Conservation (phyloP, 2,113 vertebrate genomes). For the Galbula dea region DNA sequence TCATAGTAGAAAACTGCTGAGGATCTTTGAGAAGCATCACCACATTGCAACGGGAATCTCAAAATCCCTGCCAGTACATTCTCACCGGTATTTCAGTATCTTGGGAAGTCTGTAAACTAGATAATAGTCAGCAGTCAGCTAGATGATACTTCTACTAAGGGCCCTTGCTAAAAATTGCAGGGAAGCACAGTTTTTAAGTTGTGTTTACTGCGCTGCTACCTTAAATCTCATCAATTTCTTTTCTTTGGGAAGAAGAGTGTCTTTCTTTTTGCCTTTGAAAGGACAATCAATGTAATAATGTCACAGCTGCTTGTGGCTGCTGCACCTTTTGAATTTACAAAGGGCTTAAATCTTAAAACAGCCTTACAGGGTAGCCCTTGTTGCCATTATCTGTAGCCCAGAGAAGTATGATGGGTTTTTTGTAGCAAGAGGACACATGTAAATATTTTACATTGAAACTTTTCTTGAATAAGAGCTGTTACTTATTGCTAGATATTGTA, state of each 20-base stretch:
- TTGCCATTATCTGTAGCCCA: background rate
- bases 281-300: background rate
- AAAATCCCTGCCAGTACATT: background rate
- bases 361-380: background rate
- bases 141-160: background rate
- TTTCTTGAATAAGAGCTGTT: background rate
- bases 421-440: background rate
- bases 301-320: background rate
- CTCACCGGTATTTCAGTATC: background rate
- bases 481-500: background rate
- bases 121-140: background rate
- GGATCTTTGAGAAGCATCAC: background rate
- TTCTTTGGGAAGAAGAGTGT: background rate
- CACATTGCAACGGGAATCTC: background rate
- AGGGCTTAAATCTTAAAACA: background rate
- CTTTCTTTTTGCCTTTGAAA: background rate
- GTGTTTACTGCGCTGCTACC: background rate
- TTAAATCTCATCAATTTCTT: background rate
- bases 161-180: background rate
- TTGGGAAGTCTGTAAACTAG: background rate
- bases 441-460: background rate
- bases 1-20: background rate
- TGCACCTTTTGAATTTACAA: background rate
- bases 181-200: background rate
- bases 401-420: background rate